phyloP scores from a whole-genome alignment of 1,140 invertebrate species.

The Danaus melanippus region DNA sequence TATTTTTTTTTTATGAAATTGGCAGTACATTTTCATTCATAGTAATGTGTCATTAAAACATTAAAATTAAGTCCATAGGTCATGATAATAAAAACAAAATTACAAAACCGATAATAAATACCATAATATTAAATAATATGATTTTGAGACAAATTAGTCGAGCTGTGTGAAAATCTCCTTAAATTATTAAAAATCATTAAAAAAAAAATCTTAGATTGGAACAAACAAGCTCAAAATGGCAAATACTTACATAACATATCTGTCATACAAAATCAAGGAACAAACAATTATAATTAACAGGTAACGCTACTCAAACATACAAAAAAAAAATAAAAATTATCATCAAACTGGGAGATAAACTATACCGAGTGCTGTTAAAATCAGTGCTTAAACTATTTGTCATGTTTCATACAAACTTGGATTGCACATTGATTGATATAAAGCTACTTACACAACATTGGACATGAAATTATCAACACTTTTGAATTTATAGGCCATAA shows the following conservation, averaged over 20 bases:
- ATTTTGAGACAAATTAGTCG: too few relatives aligned
- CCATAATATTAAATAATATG: too few relatives aligned
- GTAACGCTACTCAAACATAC: slow-evolving; percentile 17
- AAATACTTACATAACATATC: too few relatives aligned
- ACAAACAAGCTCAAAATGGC: too few relatives aligned
- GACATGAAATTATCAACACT: slow-evolving; percentile 2
- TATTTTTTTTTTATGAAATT: slow-evolving; percentile 19
- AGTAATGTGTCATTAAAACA: slow-evolving; percentile 8
- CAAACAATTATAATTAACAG: slow-evolving; percentile 20
- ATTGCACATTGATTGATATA: too few relatives aligned
- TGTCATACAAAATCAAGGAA: slow-evolving; percentile 8
- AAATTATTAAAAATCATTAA: too few relatives aligned
- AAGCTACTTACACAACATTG: slow-evolving; percentile 5
- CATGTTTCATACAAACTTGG: too few relatives aligned
- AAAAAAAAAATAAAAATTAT: slow-evolving; percentile 38
- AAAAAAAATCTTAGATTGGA: too few relatives aligned
- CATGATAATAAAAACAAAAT: slow-evolving; percentile 3
- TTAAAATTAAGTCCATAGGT: too few relatives aligned
- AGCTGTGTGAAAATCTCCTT: too few relatives aligned
- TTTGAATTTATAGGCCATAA: slow-evolving; percentile 4
- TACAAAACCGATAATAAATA: not conserved
- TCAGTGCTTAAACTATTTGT: slow-evolving; percentile 31
- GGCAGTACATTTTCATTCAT: slow-evolving; percentile 22
- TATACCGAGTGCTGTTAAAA: slow-evolving; percentile 41
- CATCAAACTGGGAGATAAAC: slow-evolving; percentile 38